Evolutionary conservation across 1,140 invertebrate species (phyloP), one percentile per base, ranked within the genome.

Genomic region (Leptopilina boulardi): DNA sequence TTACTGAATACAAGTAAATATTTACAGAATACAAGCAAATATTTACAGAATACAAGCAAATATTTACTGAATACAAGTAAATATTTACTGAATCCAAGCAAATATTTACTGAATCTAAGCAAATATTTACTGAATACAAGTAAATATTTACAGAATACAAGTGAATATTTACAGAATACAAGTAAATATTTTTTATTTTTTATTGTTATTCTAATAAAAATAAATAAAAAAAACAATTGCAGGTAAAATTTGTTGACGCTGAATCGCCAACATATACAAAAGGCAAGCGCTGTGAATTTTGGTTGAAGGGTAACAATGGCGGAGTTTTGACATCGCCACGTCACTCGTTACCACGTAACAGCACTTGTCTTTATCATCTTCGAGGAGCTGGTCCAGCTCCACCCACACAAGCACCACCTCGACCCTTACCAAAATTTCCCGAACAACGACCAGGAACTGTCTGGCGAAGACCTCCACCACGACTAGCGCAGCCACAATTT

Each of bases 241-340:
- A 96, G 94, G 95, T 97, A 19, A 94, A 94, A 86, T 96, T 96
- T 82, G 95, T 97, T 15, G 95, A 96, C 86, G 93, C 93, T 54
- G 94, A 96, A 83, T 95, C 95, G 11, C 94, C 95, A 8, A 94
- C 94, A 9, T 97, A 95, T 87, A 93, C 95, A 0, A 94, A 94
- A 83, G 96, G 95, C 82, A 96, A 97, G 85, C 94, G 94, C 2
- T 98, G 96, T 85, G 96, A 97, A 85, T 97, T 97, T 84, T 96
- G 96, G 94, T 92, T 97, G 76, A 92, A 95, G 73, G 96, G 96
- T 0, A 94, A 94, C 0, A 94, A 94, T 0, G 94, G 94, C 15
- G 96, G 96, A 11, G 90, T 96, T 6, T 86, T 97, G 2, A 94
- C 95, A 76, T 96, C 94, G 79, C 96, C 96, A 0, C 91, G 94